Percentiles rank a stretch among this genome's conserved stretches.
Conservation (phyloP, 2,113 vertebrate genomes). For the Euleptes europaea region DNA sequence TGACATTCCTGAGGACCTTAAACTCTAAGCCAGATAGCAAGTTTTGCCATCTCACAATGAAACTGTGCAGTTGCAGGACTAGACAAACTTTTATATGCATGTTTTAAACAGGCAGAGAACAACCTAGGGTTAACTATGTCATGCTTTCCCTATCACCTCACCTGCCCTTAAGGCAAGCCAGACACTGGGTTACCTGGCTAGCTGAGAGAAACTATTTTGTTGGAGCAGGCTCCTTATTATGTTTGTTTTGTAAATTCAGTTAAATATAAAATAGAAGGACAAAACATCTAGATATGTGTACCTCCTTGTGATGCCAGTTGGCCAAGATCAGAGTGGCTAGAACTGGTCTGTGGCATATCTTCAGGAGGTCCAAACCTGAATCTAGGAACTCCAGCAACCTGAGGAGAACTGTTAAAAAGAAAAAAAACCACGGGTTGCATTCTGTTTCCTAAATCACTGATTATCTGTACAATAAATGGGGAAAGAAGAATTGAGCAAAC, state of each 20-base stretch:
- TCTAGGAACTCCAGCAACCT: constrained; percentile 90
- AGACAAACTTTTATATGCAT: background rate
- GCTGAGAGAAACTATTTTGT: fast-evolving
- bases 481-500: background rate
- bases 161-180: background rate
- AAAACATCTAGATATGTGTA: constrained; percentile 50
- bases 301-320: constrained; percentile 97
- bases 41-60: background rate
- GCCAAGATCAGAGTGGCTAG: constrained; percentile 92
- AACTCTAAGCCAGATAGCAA: background rate
- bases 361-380: constrained; percentile 91
- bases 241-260: background rate
- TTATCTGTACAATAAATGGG: background rate
- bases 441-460: background rate
- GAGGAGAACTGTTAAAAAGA: constrained; percentile 82
- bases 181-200: background rate
- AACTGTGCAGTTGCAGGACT: background rate
- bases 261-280: background rate
- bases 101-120: background rate
- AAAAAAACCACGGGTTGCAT: background rate
- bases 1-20: background rate
- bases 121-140: background rate
- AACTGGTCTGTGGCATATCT: constrained; percentile 89
- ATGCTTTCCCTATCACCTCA: background rate
- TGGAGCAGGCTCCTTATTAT: background rate